Evolutionary conservation across 2,888 invertebrate genomes (phyloP).

Genomic region (Hemicrepidius hirtus): DNA sequence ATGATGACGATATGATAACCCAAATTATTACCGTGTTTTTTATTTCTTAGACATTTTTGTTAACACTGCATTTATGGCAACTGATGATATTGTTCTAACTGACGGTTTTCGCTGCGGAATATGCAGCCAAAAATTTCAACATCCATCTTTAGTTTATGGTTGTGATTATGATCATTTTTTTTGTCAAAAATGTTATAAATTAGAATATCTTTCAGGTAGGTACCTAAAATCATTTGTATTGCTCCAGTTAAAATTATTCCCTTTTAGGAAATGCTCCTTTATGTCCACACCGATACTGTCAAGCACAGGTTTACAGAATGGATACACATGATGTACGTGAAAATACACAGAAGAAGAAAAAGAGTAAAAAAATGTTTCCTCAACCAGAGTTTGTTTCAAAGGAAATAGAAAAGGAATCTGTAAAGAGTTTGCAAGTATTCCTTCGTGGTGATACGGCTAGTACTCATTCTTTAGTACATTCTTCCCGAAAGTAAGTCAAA

Average conservation of each 20-base stretch:
- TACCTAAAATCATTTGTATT: not conserved
- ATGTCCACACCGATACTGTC: conserved; percentile 30
- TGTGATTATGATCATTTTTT: conserved; percentile 59
- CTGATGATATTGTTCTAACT: not conserved
- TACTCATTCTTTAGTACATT: not conserved
- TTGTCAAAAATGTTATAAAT: conserved; percentile 56
- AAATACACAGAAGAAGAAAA: not conserved
- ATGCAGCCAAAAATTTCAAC: conserved; percentile 37
- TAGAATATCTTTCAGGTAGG: conserved; percentile 55
- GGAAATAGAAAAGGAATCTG: conserved; percentile 1
- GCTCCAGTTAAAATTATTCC: not conserved
- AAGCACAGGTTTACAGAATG: conserved; percentile 32
- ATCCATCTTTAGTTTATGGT: conserved; percentile 38
- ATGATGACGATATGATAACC: conserved; percentile 30
- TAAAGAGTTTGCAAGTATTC: not conserved
- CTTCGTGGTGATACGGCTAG: not conserved
- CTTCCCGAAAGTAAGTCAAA: conserved; percentile 9
- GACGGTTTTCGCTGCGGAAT: conserved; percentile 37
- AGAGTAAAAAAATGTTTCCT: conserved; percentile 52
- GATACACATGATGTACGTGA: conserved; percentile 6
- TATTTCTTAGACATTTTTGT: conserved; percentile 6
- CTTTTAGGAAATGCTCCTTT: conserved; percentile 23
- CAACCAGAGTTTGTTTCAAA: conserved; percentile 41
- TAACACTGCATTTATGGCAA: not conserved
- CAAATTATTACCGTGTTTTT: conserved; percentile 26